These are phyloP conservation scores for Nephrotoma appendiculata DNA, from an alignment of 2,888 invertebrate species.

Conservation along the genomic window DNA sequence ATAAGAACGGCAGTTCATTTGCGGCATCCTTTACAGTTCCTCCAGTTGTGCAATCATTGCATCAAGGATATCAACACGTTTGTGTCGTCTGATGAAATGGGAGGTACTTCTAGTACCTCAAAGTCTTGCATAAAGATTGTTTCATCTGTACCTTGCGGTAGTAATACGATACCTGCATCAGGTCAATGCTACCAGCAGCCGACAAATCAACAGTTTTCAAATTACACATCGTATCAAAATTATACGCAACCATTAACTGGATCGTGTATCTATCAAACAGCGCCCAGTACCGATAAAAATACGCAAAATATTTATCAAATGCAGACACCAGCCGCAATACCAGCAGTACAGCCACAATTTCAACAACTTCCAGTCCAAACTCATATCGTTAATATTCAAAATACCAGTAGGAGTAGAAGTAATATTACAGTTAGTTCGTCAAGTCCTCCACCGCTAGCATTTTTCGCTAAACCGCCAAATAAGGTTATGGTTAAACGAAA, in stretches of 20 bases:
- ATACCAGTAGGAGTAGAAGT: background rate
- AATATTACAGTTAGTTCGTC: background rate
- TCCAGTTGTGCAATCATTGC: slow-evolving; percentile 19
- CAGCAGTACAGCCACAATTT: background rate
- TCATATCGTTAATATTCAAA: background rate
- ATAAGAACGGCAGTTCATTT: slow-evolving; percentile 20
- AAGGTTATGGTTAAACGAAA: background rate
- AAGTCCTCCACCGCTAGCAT: slow-evolving; percentile 18
- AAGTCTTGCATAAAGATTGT: background rate
- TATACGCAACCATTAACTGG: background rate
- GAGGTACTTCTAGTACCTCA: background rate
- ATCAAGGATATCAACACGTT: slow-evolving; percentile 18
- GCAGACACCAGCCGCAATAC: background rate
- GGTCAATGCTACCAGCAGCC: background rate
- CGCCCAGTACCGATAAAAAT: background rate
- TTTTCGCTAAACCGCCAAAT: slow-evolving; percentile 12
- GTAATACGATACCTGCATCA: background rate
- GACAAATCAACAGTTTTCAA: background rate
- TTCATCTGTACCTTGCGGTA: background rate
- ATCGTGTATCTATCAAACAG: background rate
- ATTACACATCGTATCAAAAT: background rate
- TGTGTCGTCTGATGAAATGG: background rate
- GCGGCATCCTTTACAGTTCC: slow-evolving; percentile 18
- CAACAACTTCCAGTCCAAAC: background rate
- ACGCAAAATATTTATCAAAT: background rate